Base-by-base conservation (phyloP, 2,113 vertebrate genomes). In the Columbina picui region DNA sequence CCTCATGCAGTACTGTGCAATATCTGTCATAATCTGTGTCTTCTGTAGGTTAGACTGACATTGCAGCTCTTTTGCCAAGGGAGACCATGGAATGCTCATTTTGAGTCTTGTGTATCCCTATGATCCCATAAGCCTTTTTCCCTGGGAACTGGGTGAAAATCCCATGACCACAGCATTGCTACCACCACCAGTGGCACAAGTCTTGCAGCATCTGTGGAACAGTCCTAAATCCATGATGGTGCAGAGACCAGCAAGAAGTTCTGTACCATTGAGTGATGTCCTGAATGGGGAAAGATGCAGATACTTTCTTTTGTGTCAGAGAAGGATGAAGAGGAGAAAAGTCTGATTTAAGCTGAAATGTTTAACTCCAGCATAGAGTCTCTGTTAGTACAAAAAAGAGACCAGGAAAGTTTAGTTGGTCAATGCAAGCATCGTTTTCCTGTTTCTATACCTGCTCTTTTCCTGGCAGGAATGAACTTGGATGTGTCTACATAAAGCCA, bases 381-480 rank as follows among this genome's bases (percentile, higher is more conserved):
- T 20, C 8, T 74, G 8, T 9, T 52, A 59, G 16, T 12, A 25
- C 3, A 36, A 84, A 39, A 56, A 56, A 89, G 29, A 86, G 23
- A 32, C 18, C 76, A 43, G 56, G 32, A 56, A 56, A 26, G 20
- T 39, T 47, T 84, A 18, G 32, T 19, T 56, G 30, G 67, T 64
- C 53, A 64, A 49, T 61, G 45, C 4, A 80, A 21, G 25, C 11
- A 20, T 57, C 93, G 70, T 78, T 88, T 85, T 53, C n/a, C 36
- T 52, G 55, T 71, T 36, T 79, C 8, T 14, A 50, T 53, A 30
- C 14, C 3, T 11, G 3, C 43, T 5, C 56, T 91, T 96, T 95
- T 83, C 53, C 87, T 80, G 32, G 8, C 87, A 97, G 95, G 88
- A 96, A 95, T 94, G 96, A 93, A 83, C 45, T 94, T 79, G 95